Conservation (phyloP, 2,797 vertebrate genomes). For the Pseudomugil gertrudae region DNA sequence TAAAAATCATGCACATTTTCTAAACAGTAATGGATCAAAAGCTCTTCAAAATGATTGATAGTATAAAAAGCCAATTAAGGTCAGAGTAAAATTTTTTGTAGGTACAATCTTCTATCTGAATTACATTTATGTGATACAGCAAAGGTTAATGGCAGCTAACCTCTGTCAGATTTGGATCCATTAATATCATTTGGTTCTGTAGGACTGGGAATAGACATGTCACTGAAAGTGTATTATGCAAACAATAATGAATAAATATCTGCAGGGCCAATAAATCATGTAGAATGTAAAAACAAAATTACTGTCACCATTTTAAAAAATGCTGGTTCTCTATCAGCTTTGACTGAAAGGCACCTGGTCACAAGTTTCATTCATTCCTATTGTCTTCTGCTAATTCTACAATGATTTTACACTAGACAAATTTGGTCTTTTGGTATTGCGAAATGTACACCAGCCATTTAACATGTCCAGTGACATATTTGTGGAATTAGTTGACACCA, state of each 20-base stretch:
- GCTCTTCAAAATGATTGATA: conserved; percentile 51
- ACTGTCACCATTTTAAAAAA: conserved; percentile 34
- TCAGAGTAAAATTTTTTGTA: conserved; percentile 37
- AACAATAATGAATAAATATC: conserved; percentile 47
- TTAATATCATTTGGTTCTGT: conserved; percentile 57
- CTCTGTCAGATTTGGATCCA: conserved; percentile 40
- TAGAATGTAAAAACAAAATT: conserved; percentile 35
- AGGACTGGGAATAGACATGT: conserved; percentile 41
- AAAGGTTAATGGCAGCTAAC: conserved; percentile 55
- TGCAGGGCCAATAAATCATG: conserved; percentile 36
- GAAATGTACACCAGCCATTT: conserved; percentile 41
- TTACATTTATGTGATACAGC: conserved; percentile 45
- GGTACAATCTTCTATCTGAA: conserved; percentile 49
- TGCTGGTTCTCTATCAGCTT: conserved; percentile 21
- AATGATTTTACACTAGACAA: conserved; percentile 37
- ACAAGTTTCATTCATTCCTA: conserved; percentile 22
- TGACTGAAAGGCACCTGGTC: conserved; percentile 34
- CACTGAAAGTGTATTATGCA: conserved; percentile 46
- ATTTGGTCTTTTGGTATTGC: conserved; percentile 41
- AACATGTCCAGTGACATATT: conserved; percentile 45
- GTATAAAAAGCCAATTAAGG: conserved; percentile 41
- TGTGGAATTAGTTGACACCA: conserved; percentile 56
- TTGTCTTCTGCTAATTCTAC: conserved; percentile 40
- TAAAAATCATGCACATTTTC: conserved; percentile 18
- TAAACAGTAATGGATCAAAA: conserved; percentile 34